phyloP scores from a whole-genome alignment of 2,888 invertebrate genomes.

The Cancer borealis region DNA sequence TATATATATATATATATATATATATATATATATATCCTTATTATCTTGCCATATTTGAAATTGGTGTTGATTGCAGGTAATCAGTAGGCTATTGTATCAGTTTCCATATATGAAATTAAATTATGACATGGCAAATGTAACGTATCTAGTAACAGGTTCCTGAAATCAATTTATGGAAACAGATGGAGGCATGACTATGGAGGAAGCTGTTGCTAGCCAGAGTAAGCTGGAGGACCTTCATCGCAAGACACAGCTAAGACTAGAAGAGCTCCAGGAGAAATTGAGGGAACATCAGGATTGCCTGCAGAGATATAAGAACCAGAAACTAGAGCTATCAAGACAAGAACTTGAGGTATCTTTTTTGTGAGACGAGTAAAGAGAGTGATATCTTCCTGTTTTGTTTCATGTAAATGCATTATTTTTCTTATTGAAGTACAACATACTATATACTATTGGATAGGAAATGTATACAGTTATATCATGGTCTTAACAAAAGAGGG shows the following conservation, averaged over 20 bases:
- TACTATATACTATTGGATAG: no score
- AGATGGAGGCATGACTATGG: conserved; percentile 68
- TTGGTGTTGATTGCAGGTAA: background rate
- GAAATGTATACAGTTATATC: no score
- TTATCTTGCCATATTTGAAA: background rate
- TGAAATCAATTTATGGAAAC: background rate
- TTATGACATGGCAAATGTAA: background rate
- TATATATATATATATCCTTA: background rate
- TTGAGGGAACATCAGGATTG: conserved; percentile 78
- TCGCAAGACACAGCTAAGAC: conserved; percentile 83
- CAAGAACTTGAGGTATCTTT: conserved; percentile 83
- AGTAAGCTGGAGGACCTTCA: conserved; percentile 84
- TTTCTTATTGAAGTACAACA: no score
- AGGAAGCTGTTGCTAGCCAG: conserved; percentile 84
- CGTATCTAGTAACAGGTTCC: background rate
- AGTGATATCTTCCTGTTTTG: background rate
- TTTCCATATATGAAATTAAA: background rate
- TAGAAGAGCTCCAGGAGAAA: conserved; percentile 82
- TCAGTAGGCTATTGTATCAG: background rate
- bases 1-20: background rate
- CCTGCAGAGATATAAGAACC: conserved; percentile 67
- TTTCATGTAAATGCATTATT: background rate
- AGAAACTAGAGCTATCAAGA: conserved; percentile 70
- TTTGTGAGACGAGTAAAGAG: no score
- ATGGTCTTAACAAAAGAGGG: no score